phyloP scores from a whole-genome alignment of 2,797 vertebrate species.

The Gobio occitaniae region DNA sequence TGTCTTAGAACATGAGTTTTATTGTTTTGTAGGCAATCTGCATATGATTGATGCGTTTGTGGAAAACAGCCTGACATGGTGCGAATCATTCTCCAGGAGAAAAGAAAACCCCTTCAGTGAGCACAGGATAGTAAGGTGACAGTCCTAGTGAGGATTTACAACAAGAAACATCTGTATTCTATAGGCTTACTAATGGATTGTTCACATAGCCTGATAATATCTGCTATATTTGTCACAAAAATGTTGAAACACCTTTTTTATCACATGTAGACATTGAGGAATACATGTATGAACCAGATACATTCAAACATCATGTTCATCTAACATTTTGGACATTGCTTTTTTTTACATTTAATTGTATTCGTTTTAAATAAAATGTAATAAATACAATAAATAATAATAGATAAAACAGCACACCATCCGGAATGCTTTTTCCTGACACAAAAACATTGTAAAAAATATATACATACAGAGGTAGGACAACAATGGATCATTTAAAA shows the following conservation, averaged over 20 bases:
- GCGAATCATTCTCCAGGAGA: slow-evolving; percentile 9
- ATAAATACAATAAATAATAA: slow-evolving; percentile 46
- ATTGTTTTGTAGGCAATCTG: slow-evolving; percentile 30
- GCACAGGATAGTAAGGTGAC: neutral
- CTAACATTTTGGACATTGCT: slow-evolving; percentile 62
- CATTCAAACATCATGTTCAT: slow-evolving; percentile 80
- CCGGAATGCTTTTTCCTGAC: slow-evolving; percentile 49
- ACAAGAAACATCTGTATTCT: slow-evolving; percentile 42
- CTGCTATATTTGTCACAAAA: slow-evolving; percentile 60
- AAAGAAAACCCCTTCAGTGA: slow-evolving; percentile 11
- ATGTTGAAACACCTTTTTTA: slow-evolving; percentile 66
- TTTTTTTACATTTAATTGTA: slow-evolving; percentile 37
- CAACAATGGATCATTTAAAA: slow-evolving; percentile 36
- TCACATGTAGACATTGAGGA: slow-evolving; percentile 67
- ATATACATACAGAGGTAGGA: slow-evolving; percentile 65
- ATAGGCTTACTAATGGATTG: slow-evolving; percentile 43
- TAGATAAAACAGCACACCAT: slow-evolving; percentile 71
- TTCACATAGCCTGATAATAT: slow-evolving; percentile 42
- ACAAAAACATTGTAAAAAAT: slow-evolving; percentile 69
- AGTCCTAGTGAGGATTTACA: slow-evolving; percentile 43
- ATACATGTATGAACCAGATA: slow-evolving; percentile 72
- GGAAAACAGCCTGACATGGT: slow-evolving; percentile 5
- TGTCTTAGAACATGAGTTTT: slow-evolving; percentile 43
- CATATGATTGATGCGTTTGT: slow-evolving; percentile 31
- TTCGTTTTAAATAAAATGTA: slow-evolving; percentile 47